Conservation (phyloP, 2,888 invertebrate genomes). For the Apodemia hepburni region DNA sequence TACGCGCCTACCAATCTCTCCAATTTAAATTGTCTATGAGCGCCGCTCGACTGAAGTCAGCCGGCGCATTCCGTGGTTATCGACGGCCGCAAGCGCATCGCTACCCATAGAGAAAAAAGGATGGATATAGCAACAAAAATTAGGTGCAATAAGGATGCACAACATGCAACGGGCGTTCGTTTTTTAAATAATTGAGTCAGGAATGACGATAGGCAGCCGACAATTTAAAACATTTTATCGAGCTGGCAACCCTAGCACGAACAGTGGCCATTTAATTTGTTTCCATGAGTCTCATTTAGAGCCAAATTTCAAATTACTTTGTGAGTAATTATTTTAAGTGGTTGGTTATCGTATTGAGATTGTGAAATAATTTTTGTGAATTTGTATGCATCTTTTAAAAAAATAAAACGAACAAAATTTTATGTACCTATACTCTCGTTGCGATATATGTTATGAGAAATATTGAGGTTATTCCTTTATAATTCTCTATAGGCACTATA, state of each 20-base stretch:
- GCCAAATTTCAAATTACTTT: constrained; percentile 45
- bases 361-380: constrained; percentile 37
- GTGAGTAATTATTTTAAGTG: constrained; percentile 39
- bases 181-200: constrained; percentile 76
- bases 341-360: constrained; percentile 28
- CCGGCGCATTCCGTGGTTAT: constrained; percentile 76
- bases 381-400: constrained; percentile 56
- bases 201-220: constrained; percentile 74
- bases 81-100: constrained; percentile 64
- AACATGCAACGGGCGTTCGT: constrained; percentile 56
- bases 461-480: too few relatives aligned
- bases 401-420: not conserved
- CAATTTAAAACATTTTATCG: constrained; percentile 70
- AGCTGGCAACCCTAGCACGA: constrained; percentile 65
- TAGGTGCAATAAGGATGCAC: constrained; percentile 54
- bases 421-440: not conserved
- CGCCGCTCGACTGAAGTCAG: constrained; percentile 73
- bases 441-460: not conserved
- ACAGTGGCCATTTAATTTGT: constrained; percentile 69
- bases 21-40: constrained; percentile 78
- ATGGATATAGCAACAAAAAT: constrained; percentile 46
- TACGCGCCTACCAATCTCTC: constrained; percentile 70
- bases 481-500: too few relatives aligned
- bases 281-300: constrained; percentile 55
- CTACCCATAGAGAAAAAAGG: constrained; percentile 44